Evolutionary conservation across 2,113 vertebrate species (phyloP), one percentile per base, ranked within the genome.

Genomic region (Ochotona curzoniae): DNA sequence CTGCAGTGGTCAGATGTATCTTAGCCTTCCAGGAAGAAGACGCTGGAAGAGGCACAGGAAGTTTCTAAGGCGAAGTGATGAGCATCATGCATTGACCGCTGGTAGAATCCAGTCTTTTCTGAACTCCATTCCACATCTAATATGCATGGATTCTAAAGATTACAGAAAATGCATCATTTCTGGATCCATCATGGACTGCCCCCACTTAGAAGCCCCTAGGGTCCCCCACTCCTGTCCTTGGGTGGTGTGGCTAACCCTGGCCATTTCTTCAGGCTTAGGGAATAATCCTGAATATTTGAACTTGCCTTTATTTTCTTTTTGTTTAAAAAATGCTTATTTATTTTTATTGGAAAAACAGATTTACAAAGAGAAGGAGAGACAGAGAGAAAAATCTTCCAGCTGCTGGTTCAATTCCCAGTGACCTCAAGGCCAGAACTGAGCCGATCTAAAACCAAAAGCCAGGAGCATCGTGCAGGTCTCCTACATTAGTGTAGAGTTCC

Each of bases 191-290:
- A 32, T 7, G 3, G 57, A 10, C 5, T 38, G 21, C 32, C 47
- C 5, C 32, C 76, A 25, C 35, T 70, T n/a, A 15, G 21, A 69
- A 83, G 7, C 8, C 49, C 25, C 20, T 1, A 35, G 66, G 10
- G 7, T n/a, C 28, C 32, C 10, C 15, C 9, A 30, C 30, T 8
- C 7, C 25, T 64, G 7, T 51, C 25, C 51, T 70, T 54, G 7
- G 28, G 25, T 35, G 67, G 32, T 3, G 2, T 2, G 26, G 5
- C 4, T 7, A 15, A 47, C 44, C 4, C n/a, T 7, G 0, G 18
- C 49, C 28, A 9, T 83, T 44, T 70, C 75, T 85, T 32, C 28
- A 61, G 54, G 95, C 61, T 67, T 38, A 64, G 35, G 74, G 51
- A 35, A 5, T 15, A 14, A 15, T 61, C 6, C n/a, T 51, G 44